These are phyloP conservation scores for Ctenoplectra terminalis DNA, from an alignment of 1,140 invertebrate species.

Conservation along the genomic window DNA sequence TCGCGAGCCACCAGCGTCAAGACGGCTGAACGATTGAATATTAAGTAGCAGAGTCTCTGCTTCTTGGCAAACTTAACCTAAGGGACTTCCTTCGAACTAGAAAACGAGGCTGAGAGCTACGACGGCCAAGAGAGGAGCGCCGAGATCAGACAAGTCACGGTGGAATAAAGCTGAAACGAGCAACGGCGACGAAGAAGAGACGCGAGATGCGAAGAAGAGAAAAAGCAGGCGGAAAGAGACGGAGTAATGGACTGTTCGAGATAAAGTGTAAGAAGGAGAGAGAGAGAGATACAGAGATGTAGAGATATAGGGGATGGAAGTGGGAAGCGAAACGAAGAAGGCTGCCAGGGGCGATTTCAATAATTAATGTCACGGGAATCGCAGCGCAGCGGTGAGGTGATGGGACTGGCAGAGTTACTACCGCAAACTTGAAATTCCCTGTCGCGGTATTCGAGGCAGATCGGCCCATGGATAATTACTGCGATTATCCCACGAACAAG, in stretches of 20 bases:
- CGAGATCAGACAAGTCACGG: not conserved
- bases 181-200: not conserved
- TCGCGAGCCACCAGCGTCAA: conserved; percentile 49
- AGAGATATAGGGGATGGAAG: too few species aligned
- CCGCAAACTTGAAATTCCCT: conserved; percentile 67
- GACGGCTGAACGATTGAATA: conserved; percentile 71
- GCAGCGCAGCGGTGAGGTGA: conserved; percentile 52
- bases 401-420: conserved; percentile 52
- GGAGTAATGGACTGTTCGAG: conserved; percentile 1
- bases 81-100: conserved; percentile 61
- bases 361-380: conserved; percentile 76
- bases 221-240: not conserved
- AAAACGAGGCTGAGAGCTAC: conserved; percentile 58
- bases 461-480: conserved; percentile 64
- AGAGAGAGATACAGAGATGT: not conserved
- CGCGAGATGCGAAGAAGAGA: not conserved
- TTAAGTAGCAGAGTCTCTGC: conserved; percentile 67
- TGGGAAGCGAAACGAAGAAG: conserved; percentile 10
- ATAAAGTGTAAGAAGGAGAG: not conserved
- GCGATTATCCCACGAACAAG: conserved; percentile 60
- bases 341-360: conserved; percentile 72
- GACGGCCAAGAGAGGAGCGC: not conserved
- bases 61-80: conserved; percentile 63
- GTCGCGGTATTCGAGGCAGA: conserved; percentile 60
- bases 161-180: conserved; percentile 25